phyloP scores from a whole-genome alignment of 2,797 vertebrate species.

The Rhinichthys osculus region DNA sequence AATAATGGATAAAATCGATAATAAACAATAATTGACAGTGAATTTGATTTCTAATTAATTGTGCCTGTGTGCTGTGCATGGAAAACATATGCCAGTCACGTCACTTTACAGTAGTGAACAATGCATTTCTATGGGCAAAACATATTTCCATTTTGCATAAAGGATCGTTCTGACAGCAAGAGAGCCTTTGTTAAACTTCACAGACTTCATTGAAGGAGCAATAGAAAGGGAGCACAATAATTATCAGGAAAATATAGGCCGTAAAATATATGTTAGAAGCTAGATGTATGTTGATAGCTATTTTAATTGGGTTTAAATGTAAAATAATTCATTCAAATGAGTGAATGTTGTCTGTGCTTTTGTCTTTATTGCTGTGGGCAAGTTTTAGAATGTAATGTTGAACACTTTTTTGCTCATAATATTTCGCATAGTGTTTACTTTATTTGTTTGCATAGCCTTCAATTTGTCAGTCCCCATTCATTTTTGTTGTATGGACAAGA shows the following conservation, averaged over 20 bases:
- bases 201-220: not conserved
- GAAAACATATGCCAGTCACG: not conserved
- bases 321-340: not conserved
- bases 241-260: not conserved
- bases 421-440: not conserved
- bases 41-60: not conserved
- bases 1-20: not conserved
- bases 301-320: not conserved
- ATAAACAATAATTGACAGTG: not conserved
- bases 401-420: not conserved
- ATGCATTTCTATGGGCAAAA: not conserved
- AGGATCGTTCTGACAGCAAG: not conserved
- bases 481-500: slow-evolving; percentile 4
- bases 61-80: not conserved
- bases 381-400: not conserved
- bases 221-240: not conserved
- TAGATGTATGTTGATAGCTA: not conserved
- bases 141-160: not conserved
- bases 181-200: not conserved
- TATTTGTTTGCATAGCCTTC: not conserved
- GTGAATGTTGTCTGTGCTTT: not conserved
- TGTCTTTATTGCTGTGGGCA: not conserved
- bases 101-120: not conserved
- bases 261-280: not conserved
- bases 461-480: not conserved